A percentile compares a stretch with the other conserved stretches of the same genome.
These are phyloP conservation scores for Anoplius nigerrimus DNA, from an alignment of 2,888 invertebrate genomes.

Conservation along the genomic window DNA sequence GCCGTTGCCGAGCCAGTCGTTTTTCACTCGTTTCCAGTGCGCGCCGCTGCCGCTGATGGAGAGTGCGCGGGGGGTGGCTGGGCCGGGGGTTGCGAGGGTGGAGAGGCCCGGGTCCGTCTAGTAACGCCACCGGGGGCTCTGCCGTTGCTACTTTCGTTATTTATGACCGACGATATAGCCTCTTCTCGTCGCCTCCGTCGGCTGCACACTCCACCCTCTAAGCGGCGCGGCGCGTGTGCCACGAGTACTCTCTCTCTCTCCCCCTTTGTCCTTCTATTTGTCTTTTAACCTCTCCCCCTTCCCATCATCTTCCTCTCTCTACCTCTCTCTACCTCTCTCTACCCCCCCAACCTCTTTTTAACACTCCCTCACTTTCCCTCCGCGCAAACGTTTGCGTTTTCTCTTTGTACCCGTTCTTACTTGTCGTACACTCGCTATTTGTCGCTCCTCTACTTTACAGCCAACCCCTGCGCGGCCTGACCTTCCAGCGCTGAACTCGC, in stretches of 20 bases:
- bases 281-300: slow-evolving; percentile 6
- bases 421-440: too few species aligned
- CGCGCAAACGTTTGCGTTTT: too few species aligned
- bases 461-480: too few species aligned
- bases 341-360: not conserved
- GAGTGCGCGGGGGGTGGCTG: slow-evolving; percentile 17
- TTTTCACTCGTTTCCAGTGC: slow-evolving; percentile 53
- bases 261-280: slow-evolving; percentile 9
- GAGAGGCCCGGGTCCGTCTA: slow-evolving; percentile 33
- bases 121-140: slow-evolving; percentile 51
- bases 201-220: slow-evolving; percentile 17
- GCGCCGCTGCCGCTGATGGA: slow-evolving; percentile 31
- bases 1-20: slow-evolving; percentile 42
- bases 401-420: too few species aligned
- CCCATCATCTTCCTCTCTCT: not conserved
- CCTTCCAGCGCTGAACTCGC: too few species aligned
- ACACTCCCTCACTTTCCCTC: too few species aligned
- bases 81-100: slow-evolving; percentile 13
- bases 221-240: not conserved
- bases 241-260: slow-evolving; percentile 6
- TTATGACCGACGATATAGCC: slow-evolving; percentile 63
- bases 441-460: too few species aligned
- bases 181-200: slow-evolving; percentile 50
- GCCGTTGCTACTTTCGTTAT: slow-evolving; percentile 66
- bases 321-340: not conserved